Base-by-base conservation (phyloP, 2,797 vertebrate species). In the Sebastes aleutianus region DNA sequence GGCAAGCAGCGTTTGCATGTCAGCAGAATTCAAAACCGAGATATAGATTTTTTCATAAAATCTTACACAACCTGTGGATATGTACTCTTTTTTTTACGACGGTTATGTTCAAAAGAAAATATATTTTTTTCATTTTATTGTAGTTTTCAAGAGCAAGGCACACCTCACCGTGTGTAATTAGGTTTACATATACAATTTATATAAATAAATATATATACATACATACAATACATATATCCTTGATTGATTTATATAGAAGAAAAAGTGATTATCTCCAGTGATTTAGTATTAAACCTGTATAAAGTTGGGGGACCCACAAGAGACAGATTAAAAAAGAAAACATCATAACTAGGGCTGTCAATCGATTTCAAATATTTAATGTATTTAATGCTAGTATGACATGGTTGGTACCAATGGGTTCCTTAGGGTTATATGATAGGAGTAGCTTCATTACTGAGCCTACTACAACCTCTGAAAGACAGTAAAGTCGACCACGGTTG, bases 1-100 rank as follows among this genome's bases (percentile, higher is more conserved):
- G 13, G 24, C 56, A 4, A 73, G 16, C 11, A n/a, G 27, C 16
- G 10, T 80, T 67, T 73, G 43, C 73, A 26, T 71, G 39, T 87
- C 76, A 72, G 82, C 79, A 84, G 18, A 66, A 78, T 74, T 68
- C 27, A 61, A 59, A 84, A 66, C 39, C 3, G 13, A 72, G 24
- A 78, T 66, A 20, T 59, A 34, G 47, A 68, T 84, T 74, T 80
- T 47, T 80, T 47, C 8, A 76, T 71, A 59, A 64, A 65, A 78
- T 14, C 24, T 85, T 83, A 64, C 67, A 47, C 34, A 84, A 87
- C 31, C n/a, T 22, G 31, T 74, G 39, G 54, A 67, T 73, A 18
- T 43, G 16, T 36, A 12, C 20, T n/a, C 6, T 18, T 27, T 20
- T 68, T 79, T 81, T 76, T 8, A 65, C 61, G 26, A 47, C 3